Evolutionary conservation across 1,140 invertebrate genomes (phyloP), one percentile per base, ranked within the genome.

Genomic region (Camponotus floridanus): DNA sequence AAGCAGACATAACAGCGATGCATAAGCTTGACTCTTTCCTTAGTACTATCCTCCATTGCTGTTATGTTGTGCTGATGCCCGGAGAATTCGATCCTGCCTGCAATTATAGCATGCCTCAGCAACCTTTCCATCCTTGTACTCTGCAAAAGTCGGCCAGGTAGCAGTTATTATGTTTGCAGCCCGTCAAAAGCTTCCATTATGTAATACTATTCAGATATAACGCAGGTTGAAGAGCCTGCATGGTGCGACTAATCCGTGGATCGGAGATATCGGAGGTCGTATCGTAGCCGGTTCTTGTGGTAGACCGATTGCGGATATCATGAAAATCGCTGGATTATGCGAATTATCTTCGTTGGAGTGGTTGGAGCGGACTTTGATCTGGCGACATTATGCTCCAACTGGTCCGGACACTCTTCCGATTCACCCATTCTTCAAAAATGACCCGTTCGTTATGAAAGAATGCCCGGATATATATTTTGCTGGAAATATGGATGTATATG

Each of bases 351-450:
- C 88, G 6, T 85, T 95, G 18, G 88, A 92, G 36, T 94, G 96
- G 48, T 93, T 99, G 86, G 96, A 98, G 91, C 96, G 96, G 87
- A 98, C 97, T n/a, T 94, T 98, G n/a, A 93, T 95, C 67, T 99
- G 98, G 98, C 96, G 97, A 55, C 98, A 99, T 94, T 91, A 99
- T 13, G 97, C 98, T n/a, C 99, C 99, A 2, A 99, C 98, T 9
- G 97, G 98, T 67, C 99, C 99, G 8, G 98, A 99, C 93, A 99
- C 98, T 7, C 95, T 99, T 39, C 96, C 97, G 26, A 98, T 97
- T 92, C 98, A 98, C 94, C 98, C 99, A 7, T 99, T 97, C 93
- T 96, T 96, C 89, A 96, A 97, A 67, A 96, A 96, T 68, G 99
- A 99, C 95, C 98, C 98, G 2, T 98, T 99, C 92, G 97, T 99